A percentile compares a stretch with the other conserved stretches of the same genome.
These are phyloP conservation scores for Deroplatys truncata DNA, from an alignment of 2,888 invertebrate genomes.

Conservation along the genomic window DNA sequence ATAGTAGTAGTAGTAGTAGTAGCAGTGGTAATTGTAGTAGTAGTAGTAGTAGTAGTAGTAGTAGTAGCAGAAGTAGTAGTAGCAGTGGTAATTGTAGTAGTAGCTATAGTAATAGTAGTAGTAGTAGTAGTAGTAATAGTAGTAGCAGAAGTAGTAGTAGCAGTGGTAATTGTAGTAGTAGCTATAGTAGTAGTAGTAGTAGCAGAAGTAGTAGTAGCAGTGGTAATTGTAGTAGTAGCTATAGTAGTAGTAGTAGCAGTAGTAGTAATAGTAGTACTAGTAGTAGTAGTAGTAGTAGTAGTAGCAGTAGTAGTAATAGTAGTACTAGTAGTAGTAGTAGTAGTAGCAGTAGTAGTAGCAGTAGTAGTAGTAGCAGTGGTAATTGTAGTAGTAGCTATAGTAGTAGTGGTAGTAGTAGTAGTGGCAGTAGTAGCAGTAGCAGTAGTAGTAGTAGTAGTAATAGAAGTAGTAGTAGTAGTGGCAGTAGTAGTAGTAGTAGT, in stretches of 20 bases:
- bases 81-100: background rate
- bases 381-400: background rate
- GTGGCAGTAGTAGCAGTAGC: background rate
- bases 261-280: background rate
- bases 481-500: background rate
- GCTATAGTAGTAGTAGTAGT: background rate
- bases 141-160: too few relatives aligned
- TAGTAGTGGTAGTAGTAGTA: background rate
- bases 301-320: background rate
- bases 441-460: background rate
- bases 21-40: background rate
- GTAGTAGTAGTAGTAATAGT: background rate
- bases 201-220: too few relatives aligned
- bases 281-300: background rate
- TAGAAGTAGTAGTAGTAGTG: background rate
- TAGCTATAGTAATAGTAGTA: background rate
- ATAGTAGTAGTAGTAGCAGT: background rate
- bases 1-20: background rate
- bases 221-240: background rate
- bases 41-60: background rate
- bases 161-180: background rate
- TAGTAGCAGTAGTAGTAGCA: background rate
- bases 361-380: background rate
- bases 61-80: too few relatives aligned
- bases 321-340: background rate